Percentiles rank a stretch among this genome's conserved stretches.
Conservation (phyloP, 1,140 invertebrate genomes). For the Drosophila lowei region DNA sequence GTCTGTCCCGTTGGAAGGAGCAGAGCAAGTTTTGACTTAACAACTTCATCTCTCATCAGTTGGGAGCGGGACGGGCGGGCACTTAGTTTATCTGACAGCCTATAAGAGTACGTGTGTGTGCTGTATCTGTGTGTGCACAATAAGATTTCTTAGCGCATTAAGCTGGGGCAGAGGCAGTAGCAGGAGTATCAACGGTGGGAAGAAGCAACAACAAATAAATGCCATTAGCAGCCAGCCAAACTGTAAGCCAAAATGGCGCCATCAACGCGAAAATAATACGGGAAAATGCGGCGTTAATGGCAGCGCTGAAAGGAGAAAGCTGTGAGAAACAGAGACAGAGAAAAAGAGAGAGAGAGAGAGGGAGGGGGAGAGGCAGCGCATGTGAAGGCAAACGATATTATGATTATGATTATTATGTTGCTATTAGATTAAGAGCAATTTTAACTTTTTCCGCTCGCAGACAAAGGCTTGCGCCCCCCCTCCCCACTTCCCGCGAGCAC, state of each 20-base stretch:
- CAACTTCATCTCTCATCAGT: constrained; percentile 59
- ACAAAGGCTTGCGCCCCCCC: constrained; percentile 26
- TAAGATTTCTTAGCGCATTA: constrained; percentile 74
- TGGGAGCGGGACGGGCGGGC: constrained; percentile 28
- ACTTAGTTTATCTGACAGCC: constrained; percentile 52
- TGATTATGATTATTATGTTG: constrained; percentile 82
- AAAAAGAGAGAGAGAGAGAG: not conserved
- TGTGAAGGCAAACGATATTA: constrained; percentile 77
- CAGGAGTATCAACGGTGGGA: constrained; percentile 24
- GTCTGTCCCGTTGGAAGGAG: constrained; percentile 14
- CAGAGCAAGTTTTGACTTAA: constrained; percentile 70
- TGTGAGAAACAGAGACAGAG: not conserved
- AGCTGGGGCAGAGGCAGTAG: constrained; percentile 20
- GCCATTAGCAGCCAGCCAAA: constrained; percentile 72
- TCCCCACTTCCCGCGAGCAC: no score
- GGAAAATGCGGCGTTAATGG: constrained; percentile 76
- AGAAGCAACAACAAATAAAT: constrained; percentile 60
- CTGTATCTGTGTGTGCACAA: constrained; percentile 35
- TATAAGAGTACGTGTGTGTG: constrained; percentile 9
- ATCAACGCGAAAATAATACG: constrained; percentile 80
- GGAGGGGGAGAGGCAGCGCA: constrained; percentile 16
- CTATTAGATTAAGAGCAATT: constrained; percentile 82
- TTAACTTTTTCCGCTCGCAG: constrained; percentile 62
- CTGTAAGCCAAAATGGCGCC: constrained; percentile 75
- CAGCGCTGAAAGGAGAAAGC: constrained; percentile 25